Base-by-base conservation (phyloP, 2,797 vertebrate genomes). In the Liparis tanakae region DNA sequence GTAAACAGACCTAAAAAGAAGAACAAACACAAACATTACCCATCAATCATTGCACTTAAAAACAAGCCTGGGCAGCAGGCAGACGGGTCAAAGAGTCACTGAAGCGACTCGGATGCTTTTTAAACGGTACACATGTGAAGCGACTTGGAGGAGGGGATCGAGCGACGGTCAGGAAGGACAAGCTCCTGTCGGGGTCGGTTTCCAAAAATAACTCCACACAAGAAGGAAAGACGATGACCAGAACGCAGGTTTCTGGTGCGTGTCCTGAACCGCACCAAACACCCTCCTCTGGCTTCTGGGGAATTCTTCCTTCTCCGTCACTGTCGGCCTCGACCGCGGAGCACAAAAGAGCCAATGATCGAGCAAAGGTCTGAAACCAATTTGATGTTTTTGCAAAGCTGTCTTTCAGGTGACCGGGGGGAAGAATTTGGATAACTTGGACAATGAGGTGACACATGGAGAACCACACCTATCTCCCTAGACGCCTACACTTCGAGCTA, bases 161-260 rank as follows among this genome's bases (percentile, higher is more conserved):
- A 43, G 15, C 59, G 80, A 85, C 78, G 84, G 64, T 61, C 78
- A 79, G 78, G 74, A 79, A 90, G 82, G 70, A 84, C 53, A 30
- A 57, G 43, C 81, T 81, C 67, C 72, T 67, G 76, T 85, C 87
- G 88, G 84, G 80, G 89, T 89, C 76, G 53, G 41, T 39, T 50
- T 79, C 85, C 83, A 88, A 90, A 93, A 89, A 93, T 89, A 93
- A 87, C 87, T 62, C 17, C 37, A 59, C 33, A 69, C 37, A 78
- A 70, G 41, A 76, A 71, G 44, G 30, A 57, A 78, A 82, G 78
- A 83, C 64, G 74, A 74, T 30, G n/a, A 74, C 77, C 83, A 72
- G 82, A 90, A 85, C 60, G 43, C 79, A 76, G 56, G 64, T 72
- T 78, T 80, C 65, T 80, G 70, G 44, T 53, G 22, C 53, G 64